Base-by-base conservation (phyloP, 2,113 vertebrate genomes). In the Hippopotamus amphibius region DNA sequence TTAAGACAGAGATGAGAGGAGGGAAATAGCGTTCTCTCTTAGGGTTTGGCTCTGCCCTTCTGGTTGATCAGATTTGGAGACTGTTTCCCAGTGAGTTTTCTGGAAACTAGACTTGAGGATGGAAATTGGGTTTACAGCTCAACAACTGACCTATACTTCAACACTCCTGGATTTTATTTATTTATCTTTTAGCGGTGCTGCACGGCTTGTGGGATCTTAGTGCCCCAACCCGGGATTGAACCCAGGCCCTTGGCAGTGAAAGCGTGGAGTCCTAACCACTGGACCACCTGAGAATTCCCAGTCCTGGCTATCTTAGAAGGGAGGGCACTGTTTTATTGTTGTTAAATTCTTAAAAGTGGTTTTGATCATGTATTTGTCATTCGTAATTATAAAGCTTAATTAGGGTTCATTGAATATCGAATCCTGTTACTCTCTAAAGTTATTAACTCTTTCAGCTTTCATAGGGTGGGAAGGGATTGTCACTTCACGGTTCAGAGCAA, bases 131-230 rank as follows among this genome's bases (percentile, higher is more conserved):
- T n/a, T 46, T 19, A 33, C 13, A 57, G 93, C 57, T 48, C 48
- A 57, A 3, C 10, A 33, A 41, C 57, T 1, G 6, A 21, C 33
- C 41, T 1, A 6, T 7, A 5, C 2, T 6, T 59, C 50, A 1
- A 5, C 15, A 14, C 43, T 43, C 43, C 55, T 33, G 66, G 55
- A 19, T 41, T 8, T 28, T 66, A 15, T 66, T 48, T 65, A 30
- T 65, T 66, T 50, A 41, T 26, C 46, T 46, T 33, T 33, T 77
- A 50, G 74, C 9, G 5, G 0, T 77, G 46, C 28, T 46, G 33
- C 10, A 46, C 30, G 46, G 28, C 74, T 77, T 33, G 28, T 33
- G 19, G 74, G 74, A 77, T 50, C 74, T 77, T 77, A 77, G 74
- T 50, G 50, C 74, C 16, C 46, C 16, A 50, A 11, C 30, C 28